These are phyloP conservation scores for Epinephelus fuscoguttatus DNA, from an alignment of 2,113 vertebrate genomes.

Conservation along the genomic window DNA sequence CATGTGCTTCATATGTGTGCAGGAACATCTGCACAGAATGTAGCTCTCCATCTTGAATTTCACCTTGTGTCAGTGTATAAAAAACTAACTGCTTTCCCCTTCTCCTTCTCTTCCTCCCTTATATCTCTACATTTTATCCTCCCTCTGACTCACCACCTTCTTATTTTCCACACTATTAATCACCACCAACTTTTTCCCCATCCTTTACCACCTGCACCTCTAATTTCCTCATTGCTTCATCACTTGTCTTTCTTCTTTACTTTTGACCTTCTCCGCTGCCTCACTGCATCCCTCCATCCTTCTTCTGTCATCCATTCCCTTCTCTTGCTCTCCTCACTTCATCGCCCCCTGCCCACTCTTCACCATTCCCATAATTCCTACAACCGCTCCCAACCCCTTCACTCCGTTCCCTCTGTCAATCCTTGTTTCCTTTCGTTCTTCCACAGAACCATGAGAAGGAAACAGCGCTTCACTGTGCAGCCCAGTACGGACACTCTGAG, in stretches of 20 bases:
- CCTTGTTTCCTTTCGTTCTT: slow-evolving; percentile 9
- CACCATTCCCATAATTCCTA: slow-evolving; percentile 21
- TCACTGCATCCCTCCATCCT: slow-evolving; percentile 2
- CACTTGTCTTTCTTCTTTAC: not conserved
- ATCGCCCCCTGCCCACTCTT: slow-evolving; percentile 14
- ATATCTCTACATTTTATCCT: slow-evolving; percentile 7
- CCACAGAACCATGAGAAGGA: slow-evolving; percentile 95
- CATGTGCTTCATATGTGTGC: slow-evolving; percentile 10
- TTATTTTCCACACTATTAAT: not conserved
- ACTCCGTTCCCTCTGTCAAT: not conserved
- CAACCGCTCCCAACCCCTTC: not conserved
- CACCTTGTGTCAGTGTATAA: slow-evolving; percentile 11
- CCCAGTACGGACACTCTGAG: slow-evolving; percentile 96
- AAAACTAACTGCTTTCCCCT: slow-evolving; percentile 21
- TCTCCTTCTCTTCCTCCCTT: not conserved
- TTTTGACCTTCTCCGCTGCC: not conserved
- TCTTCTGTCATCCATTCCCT: not conserved
- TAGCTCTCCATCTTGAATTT: slow-evolving; percentile 21
- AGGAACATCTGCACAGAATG: not conserved
- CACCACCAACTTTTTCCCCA: not conserved
- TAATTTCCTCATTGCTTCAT: not conserved
- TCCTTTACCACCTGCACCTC: not conserved
- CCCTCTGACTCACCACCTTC: slow-evolving; percentile 1
- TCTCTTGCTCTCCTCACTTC: not conserved
- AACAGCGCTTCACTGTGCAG: slow-evolving; percentile 95